These are phyloP conservation scores for Athripsodes cinereus DNA, from an alignment of 2,888 invertebrate genomes.

Conservation along the genomic window DNA sequence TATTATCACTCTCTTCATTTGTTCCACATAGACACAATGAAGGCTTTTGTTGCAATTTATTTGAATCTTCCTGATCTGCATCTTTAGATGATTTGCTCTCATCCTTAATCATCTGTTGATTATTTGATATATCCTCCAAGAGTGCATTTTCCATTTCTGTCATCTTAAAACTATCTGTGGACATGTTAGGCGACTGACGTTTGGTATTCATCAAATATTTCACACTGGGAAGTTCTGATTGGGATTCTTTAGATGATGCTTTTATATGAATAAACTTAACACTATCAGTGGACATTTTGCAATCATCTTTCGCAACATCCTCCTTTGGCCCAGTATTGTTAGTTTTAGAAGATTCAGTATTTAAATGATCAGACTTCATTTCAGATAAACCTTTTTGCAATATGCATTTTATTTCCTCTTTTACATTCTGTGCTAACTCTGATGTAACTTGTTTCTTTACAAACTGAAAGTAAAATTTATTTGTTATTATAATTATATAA, in stretches of 20 bases:
- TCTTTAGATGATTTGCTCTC: not conserved
- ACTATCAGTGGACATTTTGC: conserved; percentile 27
- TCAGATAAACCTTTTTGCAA: conserved; percentile 40
- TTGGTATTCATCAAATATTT: not conserved
- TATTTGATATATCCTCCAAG: conserved; percentile 34
- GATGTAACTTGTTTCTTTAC: conserved; percentile 19
- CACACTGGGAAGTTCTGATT: not conserved
- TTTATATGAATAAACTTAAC: conserved; percentile 9
- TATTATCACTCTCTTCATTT: not conserved
- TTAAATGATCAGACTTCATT: conserved; percentile 32
- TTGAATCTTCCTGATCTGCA: not conserved
- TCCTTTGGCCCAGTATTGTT: not conserved
- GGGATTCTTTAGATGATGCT: not conserved
- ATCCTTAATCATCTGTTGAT: too few relatives aligned
- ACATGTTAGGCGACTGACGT: conserved; percentile 33
- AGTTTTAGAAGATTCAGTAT: not conserved
- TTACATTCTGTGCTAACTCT: conserved; percentile 32
- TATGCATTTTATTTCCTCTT: conserved; percentile 44
- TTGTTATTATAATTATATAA: too few relatives aligned
- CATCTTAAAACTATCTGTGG: conserved; percentile 48
- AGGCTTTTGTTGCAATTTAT: not conserved
- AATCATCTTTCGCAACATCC: conserved; percentile 6
- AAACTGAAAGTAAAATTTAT: conserved; percentile 4
- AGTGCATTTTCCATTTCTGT: conserved; percentile 43
- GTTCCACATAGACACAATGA: not conserved